Percentiles rank a stretch among this genome's conserved stretches.
phyloP scores from a whole-genome alignment of 2,888 invertebrate genomes.

The Oxystoma pomonae region DNA sequence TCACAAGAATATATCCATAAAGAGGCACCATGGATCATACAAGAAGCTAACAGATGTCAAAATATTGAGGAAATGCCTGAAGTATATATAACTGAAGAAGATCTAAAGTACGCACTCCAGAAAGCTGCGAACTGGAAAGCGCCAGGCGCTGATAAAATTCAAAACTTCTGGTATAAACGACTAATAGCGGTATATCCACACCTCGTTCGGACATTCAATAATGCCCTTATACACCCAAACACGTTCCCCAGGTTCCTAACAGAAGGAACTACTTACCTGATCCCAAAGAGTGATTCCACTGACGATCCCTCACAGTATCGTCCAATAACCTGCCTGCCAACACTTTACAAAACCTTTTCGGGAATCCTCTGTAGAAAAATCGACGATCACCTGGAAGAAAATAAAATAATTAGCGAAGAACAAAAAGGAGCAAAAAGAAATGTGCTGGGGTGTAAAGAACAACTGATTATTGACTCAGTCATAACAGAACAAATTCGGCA shows the following conservation, averaged over 20 bases:
- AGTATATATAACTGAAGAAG: background rate
- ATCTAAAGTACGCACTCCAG: too few species aligned
- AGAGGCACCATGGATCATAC: background rate
- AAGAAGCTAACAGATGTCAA: background rate
- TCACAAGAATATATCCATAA: background rate
- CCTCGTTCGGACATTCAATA: background rate
- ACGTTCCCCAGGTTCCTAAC: background rate
- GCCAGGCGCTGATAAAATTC: background rate
- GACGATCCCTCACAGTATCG: background rate
- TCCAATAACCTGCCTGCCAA: background rate
- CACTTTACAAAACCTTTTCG: background rate
- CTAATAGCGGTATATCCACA: background rate
- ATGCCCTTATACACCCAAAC: background rate
- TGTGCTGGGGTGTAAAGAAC: background rate
- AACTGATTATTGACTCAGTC: background rate
- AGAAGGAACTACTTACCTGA: background rate
- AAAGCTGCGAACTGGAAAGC: background rate
- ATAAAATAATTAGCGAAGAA: background rate
- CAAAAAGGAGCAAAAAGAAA: background rate
- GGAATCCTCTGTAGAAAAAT: background rate
- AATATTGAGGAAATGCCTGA: background rate
- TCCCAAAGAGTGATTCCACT: too few species aligned
- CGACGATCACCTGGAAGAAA: background rate
- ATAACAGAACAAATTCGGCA: background rate
- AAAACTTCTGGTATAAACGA: background rate